These are phyloP conservation scores for Bombylius major DNA, from an alignment of 2,888 invertebrate genomes.

Conservation along the genomic window DNA sequence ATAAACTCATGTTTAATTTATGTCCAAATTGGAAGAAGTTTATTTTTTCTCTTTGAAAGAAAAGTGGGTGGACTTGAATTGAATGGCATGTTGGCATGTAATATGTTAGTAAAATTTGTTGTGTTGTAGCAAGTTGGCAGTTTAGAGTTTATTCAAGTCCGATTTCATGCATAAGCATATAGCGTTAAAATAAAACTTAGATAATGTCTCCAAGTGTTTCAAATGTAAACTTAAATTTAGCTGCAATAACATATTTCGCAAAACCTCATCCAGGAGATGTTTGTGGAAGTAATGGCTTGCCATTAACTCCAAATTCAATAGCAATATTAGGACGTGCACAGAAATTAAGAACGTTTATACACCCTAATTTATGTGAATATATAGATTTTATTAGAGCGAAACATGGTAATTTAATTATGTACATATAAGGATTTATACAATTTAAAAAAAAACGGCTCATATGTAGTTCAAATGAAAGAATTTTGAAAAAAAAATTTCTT, in stretches of 20 bases:
- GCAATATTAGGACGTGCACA: slow-evolving; percentile 85
- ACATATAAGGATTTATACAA: too few relatives aligned
- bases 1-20: too few relatives aligned
- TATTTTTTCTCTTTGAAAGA: too few relatives aligned
- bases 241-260: slow-evolving; percentile 86
- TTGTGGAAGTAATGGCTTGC: slow-evolving; percentile 92
- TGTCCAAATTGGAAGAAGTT: too few relatives aligned
- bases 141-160: too few relatives aligned
- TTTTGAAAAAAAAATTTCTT: slow-evolving; percentile 10
- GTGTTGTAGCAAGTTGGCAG: too few relatives aligned
- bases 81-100: too few relatives aligned
- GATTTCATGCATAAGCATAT: too few relatives aligned
- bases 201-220: slow-evolving; percentile 18
- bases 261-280: slow-evolving; percentile 78
- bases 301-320: slow-evolving; percentile 91
- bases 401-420: slow-evolving; percentile 77
- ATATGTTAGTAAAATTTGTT: too few relatives aligned
- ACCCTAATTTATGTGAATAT: slow-evolving; percentile 76
- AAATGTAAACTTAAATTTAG: slow-evolving; percentile 38
- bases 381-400: slow-evolving; percentile 85
- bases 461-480: neutral
- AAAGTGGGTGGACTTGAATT: too few relatives aligned
- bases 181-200: too few relatives aligned
- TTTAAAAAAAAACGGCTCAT: too few relatives aligned
- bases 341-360: slow-evolving; percentile 60